Evolutionary conservation across 2,113 vertebrate genomes (phyloP).

Genomic region (Hippocampus zosterae): DNA sequence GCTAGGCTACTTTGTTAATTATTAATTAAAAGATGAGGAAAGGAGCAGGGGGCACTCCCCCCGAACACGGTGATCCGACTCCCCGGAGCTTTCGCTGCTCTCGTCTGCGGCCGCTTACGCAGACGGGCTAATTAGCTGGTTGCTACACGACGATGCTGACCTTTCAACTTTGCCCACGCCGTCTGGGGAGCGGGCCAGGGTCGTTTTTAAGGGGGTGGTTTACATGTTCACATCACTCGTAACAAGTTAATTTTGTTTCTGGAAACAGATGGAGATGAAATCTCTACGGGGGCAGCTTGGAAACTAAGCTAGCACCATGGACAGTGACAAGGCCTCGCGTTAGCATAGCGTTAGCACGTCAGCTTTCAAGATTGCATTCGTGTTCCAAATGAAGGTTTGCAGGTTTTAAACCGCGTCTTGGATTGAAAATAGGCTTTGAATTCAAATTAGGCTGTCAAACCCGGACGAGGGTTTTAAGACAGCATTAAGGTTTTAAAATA

Average conservation of each 20-base stretch:
- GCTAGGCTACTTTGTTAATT: slow-evolving; percentile 58
- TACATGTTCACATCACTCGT: background rate
- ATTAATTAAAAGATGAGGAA: slow-evolving; percentile 75
- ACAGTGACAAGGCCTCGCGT: too few relatives aligned
- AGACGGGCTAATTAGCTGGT: slow-evolving; percentile 77
- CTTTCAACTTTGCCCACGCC: slow-evolving; percentile 63
- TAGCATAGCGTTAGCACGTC: too few relatives aligned
- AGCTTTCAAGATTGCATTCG: too few relatives aligned
- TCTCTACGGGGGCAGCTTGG: too few relatives aligned
- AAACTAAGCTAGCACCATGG: too few relatives aligned
- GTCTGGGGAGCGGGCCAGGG: slow-evolving; percentile 58
- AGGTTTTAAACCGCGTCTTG: too few relatives aligned
- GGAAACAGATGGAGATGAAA: too few relatives aligned
- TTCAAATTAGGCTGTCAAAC: background rate
- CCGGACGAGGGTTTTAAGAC: background rate
- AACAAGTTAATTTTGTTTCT: background rate
- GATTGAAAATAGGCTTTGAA: background rate
- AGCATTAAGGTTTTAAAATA: background rate
- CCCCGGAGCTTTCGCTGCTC: slow-evolving; percentile 48
- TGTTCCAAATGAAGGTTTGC: too few relatives aligned
- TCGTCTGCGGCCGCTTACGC: slow-evolving; percentile 58
- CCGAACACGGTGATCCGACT: slow-evolving; percentile 48
- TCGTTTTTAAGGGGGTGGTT: slow-evolving; percentile 45
- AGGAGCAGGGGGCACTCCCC: slow-evolving; percentile 55
- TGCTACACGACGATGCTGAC: slow-evolving; percentile 73